Percentiles rank a stretch among this genome's conserved stretches.
Conservation (phyloP, 1,140 invertebrate genomes). For the Stegodyphus dumicola region DNA sequence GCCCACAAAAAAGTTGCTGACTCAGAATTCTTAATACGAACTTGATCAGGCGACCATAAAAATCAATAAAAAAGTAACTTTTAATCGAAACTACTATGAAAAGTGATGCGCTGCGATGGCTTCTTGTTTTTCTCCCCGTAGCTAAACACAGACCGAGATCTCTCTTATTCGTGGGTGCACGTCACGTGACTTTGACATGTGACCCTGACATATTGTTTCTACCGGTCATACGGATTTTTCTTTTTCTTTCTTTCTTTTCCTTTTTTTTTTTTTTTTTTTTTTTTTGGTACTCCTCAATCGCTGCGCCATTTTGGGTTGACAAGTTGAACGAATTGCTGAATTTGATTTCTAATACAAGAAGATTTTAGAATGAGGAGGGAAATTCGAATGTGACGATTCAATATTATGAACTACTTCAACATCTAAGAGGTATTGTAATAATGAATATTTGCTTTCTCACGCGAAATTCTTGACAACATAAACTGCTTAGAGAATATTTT, state of each 20-base stretch:
- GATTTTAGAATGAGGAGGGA: not conserved
- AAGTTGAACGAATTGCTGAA: slow-evolving; percentile 44
- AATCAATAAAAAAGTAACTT: slow-evolving; percentile 9
- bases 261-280: no score
- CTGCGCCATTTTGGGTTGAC: slow-evolving; percentile 15
- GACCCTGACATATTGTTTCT: slow-evolving; percentile 19
- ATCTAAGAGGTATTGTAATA: no score
- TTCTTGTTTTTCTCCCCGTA: not conserved
- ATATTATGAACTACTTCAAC: not conserved
- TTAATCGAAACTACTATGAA: not conserved
- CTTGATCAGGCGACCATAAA: slow-evolving; percentile 23
- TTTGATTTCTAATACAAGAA: not conserved
- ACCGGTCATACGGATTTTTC: slow-evolving; percentile 14
- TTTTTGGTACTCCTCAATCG: not conserved
- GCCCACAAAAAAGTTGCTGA: slow-evolving; percentile 16
- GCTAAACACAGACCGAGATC: no score
- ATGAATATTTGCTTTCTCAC: no score
- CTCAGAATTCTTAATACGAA: slow-evolving; percentile 18
- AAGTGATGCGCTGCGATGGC: not conserved
- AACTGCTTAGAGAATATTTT: no score
- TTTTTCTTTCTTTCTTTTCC: no score
- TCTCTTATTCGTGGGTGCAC: slow-evolving; percentile 23
- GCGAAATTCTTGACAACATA: no score
- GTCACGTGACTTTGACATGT: slow-evolving; percentile 47
- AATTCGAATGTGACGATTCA: slow-evolving; percentile 15